Evolutionary conservation across 2,113 vertebrate genomes (phyloP), one percentile per base, ranked within the genome.

Genomic region (Amphiprion percula): DNA sequence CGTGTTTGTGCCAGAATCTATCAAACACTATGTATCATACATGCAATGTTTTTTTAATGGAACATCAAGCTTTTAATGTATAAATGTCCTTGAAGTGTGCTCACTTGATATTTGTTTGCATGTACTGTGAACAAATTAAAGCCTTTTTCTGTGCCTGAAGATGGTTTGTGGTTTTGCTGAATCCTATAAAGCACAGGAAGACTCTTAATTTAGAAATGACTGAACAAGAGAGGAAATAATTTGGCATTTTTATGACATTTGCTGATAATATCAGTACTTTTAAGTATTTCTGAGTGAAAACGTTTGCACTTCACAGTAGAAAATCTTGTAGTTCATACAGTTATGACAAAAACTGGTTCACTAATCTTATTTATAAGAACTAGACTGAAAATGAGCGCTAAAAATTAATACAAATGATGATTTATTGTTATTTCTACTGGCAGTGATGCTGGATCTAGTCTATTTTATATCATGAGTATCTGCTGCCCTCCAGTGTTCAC

Each of bases 71-170:
- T 75, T 81, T 37, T 68, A 47, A 12, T 79, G 33, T 68, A 41
- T 64, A 54, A 60, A 26, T 33, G 75, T 30, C 50, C 21, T 63
- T 16, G n/a, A 65, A 66, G 17, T 67, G 15, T 78, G 33, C 50
- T 69, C 52, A 68, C 47, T 79, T 66, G 44, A 66, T 65, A 39
- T 76, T 74, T 80, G 74, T 76, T 88, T 86, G 69, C 74, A 74
- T 76, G 69, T 65, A 56, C 73, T 84, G 56, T 80, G 68, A 87
- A 78, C 54, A 82, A 67, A 88, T 84, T 62, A 85, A 85, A 86
- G 8, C 1, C 14, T 53, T 59, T 53, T 54, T 52, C 60, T 76
- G 50, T 78, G 69, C 49, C 83, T 69, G 21, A 68, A 0, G 33
- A 46, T 4, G 26, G 2, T 23, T 9, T 46, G 55, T 75, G 37